Evolutionary conservation across 2,888 invertebrate species (phyloP), one percentile per base, ranked within the genome.

Genomic region (Orthonevra nobilis): DNA sequence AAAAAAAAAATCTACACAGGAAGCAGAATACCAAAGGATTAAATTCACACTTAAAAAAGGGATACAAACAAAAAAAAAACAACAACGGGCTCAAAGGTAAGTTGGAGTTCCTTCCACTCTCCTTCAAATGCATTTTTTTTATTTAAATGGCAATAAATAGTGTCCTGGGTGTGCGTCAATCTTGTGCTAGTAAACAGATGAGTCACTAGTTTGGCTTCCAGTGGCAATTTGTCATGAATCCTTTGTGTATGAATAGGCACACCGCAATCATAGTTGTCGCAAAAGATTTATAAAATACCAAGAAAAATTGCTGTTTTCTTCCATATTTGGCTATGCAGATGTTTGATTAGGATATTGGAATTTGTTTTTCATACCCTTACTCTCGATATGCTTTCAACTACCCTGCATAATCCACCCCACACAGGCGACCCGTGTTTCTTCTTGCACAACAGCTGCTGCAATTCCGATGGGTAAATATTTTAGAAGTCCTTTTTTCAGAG

Each of bases 1-100:
- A 38, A 50, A n/a, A n/a, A n/a, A n/a, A n/a, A n/a, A n/a, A n/a
- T n/a, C n/a, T 12, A 44, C 23, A 23, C 73, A 79, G 66, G 73
- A n/a, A n/a, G n/a, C n/a, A n/a, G n/a, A n/a, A 73, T 73, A 60
- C 34, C 52, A 40, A 46, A 58, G 75, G 56, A 64, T 36, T 7
- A 15, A 42, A 9, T 10, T 10, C 3, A 5, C 19, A n/a, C 26
- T 26, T 17, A 12, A 0, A 69, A 36, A n/a, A n/a, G n/a, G n/a
- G n/a, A n/a, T n/a, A n/a, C n/a, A n/a, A n/a, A n/a, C n/a, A n/a
- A n/a, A n/a, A n/a, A n/a, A n/a, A n/a, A n/a, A n/a, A n/a, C n/a
- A n/a, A n/a, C n/a, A n/a, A n/a, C n/a, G n/a, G n/a, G n/a, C n/a
- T n/a, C n/a, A n/a, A n/a, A 46, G 75, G 75, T 77, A n/a, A 64